phyloP scores from a whole-genome alignment of 2,888 invertebrate species.

The Latrodectus elegans region DNA sequence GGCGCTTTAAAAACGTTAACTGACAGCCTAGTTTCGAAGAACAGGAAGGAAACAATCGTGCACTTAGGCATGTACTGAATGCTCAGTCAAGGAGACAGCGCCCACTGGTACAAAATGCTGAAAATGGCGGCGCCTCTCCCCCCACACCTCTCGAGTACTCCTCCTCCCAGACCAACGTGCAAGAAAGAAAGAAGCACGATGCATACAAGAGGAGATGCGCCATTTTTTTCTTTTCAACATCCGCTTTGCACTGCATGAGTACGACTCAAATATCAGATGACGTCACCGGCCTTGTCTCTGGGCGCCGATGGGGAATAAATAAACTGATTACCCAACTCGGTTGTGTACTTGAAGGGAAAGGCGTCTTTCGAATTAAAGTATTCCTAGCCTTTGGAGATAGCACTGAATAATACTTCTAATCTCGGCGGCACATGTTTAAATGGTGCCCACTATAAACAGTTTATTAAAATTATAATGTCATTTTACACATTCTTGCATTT shows the following conservation, averaged over 20 bases:
- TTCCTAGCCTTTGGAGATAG: no score
- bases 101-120: slow-evolving; percentile 20
- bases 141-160: neutral
- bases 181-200: neutral
- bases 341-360: neutral
- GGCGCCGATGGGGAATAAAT: slow-evolving; percentile 27
- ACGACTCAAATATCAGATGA: slow-evolving; percentile 55
- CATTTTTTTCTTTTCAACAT: neutral
- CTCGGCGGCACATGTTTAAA: no score
- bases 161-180: neutral
- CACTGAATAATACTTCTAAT: no score
- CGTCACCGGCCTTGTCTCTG: slow-evolving; percentile 38
- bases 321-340: slow-evolving; percentile 36
- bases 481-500: no score
- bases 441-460: no score
- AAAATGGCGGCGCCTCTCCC: slow-evolving; percentile 28
- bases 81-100: neutral
- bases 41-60: no score
- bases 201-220: slow-evolving; percentile 5
- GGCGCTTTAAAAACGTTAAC: no score
- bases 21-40: no score
- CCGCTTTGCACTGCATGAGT: slow-evolving; percentile 31
- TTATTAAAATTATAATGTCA: no score
- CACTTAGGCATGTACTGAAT: no score
- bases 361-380: no score